phyloP scores from a whole-genome alignment of 1,140 invertebrate genomes.

The Vanessa atalanta region DNA sequence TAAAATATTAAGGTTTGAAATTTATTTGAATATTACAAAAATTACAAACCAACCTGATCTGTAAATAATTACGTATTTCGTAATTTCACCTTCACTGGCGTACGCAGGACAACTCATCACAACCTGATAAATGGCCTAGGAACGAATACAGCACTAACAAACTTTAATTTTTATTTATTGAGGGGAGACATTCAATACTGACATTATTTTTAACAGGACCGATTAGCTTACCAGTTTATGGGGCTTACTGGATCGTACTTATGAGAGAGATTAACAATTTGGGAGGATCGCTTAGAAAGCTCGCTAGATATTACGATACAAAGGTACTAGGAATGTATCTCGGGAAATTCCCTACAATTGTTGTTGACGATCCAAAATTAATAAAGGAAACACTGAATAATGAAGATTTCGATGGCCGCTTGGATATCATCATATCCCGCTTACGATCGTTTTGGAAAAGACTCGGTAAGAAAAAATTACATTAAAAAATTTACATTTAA shows the following conservation, averaged over 20 bases:
- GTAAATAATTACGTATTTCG: too few species aligned
- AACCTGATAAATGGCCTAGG: too few species aligned
- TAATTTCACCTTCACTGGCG: too few species aligned
- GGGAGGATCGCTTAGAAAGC: constrained; percentile 45
- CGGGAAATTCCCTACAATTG: constrained; percentile 55
- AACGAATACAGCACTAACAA: too few species aligned
- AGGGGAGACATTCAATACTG: too few species aligned
- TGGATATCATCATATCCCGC: constrained; percentile 61
- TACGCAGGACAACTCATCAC: too few species aligned
- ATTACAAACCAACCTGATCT: too few species aligned
- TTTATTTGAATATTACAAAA: too few species aligned
- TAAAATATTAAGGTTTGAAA: background rate
- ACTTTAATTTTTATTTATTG: too few species aligned
- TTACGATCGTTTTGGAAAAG: constrained; percentile 70
- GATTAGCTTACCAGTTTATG: constrained; percentile 62
- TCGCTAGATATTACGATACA: constrained; percentile 61
- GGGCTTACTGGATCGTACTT: constrained; percentile 63
- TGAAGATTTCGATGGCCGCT: constrained; percentile 70
- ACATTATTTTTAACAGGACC: constrained; percentile 53
- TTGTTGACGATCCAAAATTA: constrained; percentile 61
- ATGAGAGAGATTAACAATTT: constrained; percentile 54
- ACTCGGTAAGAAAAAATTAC: constrained; percentile 54
- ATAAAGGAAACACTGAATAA: constrained; percentile 67
- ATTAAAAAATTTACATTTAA: background rate
- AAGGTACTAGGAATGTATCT: constrained; percentile 67